Percentiles rank a stretch among this genome's conserved stretches.
Conservation (phyloP, 2,888 invertebrate genomes). For the Andrena bucephala region DNA sequence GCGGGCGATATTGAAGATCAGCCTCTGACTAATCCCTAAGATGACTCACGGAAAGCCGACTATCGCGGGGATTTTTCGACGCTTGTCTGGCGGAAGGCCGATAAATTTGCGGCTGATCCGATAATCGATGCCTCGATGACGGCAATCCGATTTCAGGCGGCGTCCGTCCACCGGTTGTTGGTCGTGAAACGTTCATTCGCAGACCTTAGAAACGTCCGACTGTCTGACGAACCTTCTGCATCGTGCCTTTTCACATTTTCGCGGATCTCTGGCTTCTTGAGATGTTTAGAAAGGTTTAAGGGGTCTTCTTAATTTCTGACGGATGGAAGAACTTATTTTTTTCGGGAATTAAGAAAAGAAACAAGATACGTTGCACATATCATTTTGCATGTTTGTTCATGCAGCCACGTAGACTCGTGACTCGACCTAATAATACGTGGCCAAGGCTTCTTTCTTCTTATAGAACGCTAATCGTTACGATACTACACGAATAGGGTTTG, state of each 20-base stretch:
- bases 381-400: too few species aligned
- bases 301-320: too few species aligned
- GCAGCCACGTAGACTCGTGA: too few species aligned
- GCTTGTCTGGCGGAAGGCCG: conserved; percentile 11
- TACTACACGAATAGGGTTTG: not conserved
- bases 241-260: not conserved
- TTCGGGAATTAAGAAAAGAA: too few species aligned
- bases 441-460: too few species aligned
- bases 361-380: too few species aligned
- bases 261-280: too few species aligned
- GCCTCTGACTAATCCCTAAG: not conserved
- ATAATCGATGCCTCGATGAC: conserved; percentile 58
- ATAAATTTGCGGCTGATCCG: conserved; percentile 55
- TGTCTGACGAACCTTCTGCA: not conserved
- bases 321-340: too few species aligned
- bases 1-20: conserved; percentile 12
- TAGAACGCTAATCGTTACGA: not conserved
- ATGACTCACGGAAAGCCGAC: not conserved
- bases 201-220: conserved; percentile 2
- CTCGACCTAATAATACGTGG: too few species aligned
- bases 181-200: conserved; percentile 1
- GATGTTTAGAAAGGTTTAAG: too few species aligned
- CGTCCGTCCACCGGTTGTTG: conserved; percentile 1
- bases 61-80: not conserved
- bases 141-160: conserved; percentile 56